phyloP scores from a whole-genome alignment of 2,797 vertebrate species.

The Philypnodon macrostomus region DNA sequence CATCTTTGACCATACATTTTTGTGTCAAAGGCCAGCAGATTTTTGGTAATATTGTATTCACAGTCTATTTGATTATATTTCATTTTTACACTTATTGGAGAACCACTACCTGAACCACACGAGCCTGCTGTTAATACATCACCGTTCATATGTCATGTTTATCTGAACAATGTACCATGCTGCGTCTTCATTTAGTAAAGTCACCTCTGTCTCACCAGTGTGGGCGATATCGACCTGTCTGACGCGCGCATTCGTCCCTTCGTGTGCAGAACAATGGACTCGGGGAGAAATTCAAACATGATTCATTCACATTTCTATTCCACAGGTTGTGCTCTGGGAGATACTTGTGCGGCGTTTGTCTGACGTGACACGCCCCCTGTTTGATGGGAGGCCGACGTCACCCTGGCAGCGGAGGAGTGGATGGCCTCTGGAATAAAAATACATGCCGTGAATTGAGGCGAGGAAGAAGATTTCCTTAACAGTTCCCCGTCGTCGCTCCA shows the following conservation, averaged over 20 bases:
- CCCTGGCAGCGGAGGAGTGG: slow-evolving; percentile 70
- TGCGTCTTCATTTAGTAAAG: neutral
- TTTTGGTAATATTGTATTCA: too few relatives aligned
- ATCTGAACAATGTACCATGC: neutral
- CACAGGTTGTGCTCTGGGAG: slow-evolving; percentile 47
- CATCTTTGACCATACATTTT: too few relatives aligned
- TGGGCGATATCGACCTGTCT: neutral
- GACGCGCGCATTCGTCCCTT: neutral
- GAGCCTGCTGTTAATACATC: too few relatives aligned
- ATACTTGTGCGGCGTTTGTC: too few relatives aligned
- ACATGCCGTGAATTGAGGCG: slow-evolving; percentile 68
- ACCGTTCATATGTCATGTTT: too few relatives aligned
- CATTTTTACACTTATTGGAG: too few relatives aligned
- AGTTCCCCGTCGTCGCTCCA: slow-evolving; percentile 10
- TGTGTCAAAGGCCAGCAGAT: too few relatives aligned
- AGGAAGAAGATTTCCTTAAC: slow-evolving; percentile 55
- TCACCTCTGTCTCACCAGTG: neutral
- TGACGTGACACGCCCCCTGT: slow-evolving; percentile 62
- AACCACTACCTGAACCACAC: too few relatives aligned
- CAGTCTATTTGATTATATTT: too few relatives aligned
- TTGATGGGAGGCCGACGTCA: slow-evolving; percentile 73
- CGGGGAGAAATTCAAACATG: neutral
- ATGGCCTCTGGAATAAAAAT: slow-evolving; percentile 74
- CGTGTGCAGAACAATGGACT: too few relatives aligned
- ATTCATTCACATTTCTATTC: slow-evolving; percentile 47